Evolutionary conservation across 92 coral and sea anemone species (phyloP).

Genomic region (Heliopora coerulea): DNA sequence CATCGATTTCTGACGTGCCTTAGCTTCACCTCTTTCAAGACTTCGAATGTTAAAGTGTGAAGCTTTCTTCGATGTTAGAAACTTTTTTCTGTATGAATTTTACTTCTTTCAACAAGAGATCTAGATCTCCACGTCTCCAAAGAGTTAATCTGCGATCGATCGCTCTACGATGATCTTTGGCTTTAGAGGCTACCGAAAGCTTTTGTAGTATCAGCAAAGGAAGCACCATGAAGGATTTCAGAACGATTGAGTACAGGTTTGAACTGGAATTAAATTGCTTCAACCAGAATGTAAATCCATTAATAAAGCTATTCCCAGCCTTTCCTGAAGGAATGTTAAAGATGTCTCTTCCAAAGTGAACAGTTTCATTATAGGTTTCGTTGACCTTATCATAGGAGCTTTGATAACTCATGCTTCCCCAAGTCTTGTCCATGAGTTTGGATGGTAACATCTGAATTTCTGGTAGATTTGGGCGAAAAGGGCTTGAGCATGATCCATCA

Average conservation of each 20-base stretch:
- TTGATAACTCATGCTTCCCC: slow-evolving; percentile 54
- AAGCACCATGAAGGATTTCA: slow-evolving; percentile 42
- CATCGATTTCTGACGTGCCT: slow-evolving; percentile 27
- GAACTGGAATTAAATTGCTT: slow-evolving; percentile 39
- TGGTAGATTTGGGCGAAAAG: slow-evolving; percentile 39
- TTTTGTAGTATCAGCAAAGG: slow-evolving; percentile 34
- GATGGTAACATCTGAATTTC: slow-evolving; percentile 48
- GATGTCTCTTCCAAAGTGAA: slow-evolving; percentile 47
- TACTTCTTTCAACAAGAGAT: slow-evolving; percentile 40
- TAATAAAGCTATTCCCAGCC: slow-evolving; percentile 49
- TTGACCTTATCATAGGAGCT: slow-evolving; percentile 27
- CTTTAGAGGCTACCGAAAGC: slow-evolving; percentile 10
- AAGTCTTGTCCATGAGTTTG: slow-evolving; percentile 42
- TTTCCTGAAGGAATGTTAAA: slow-evolving; percentile 54
- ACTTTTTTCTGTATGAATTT: slow-evolving; percentile 50
- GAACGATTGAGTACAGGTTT: slow-evolving; percentile 34
- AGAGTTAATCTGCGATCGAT: no score
- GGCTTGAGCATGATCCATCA: no score
- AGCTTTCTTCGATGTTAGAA: slow-evolving; percentile 45
- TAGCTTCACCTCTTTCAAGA: not conserved
- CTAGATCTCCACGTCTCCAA: slow-evolving; percentile 28
- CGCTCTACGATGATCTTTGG: not conserved
- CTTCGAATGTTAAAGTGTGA: slow-evolving; percentile 11
- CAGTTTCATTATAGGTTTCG: slow-evolving; percentile 44
- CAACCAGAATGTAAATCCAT: slow-evolving; percentile 46